Evolutionary conservation across 2,797 vertebrate genomes (phyloP), one percentile per base, ranked within the genome.

Genomic region (Aulostomus chinensis): DNA sequence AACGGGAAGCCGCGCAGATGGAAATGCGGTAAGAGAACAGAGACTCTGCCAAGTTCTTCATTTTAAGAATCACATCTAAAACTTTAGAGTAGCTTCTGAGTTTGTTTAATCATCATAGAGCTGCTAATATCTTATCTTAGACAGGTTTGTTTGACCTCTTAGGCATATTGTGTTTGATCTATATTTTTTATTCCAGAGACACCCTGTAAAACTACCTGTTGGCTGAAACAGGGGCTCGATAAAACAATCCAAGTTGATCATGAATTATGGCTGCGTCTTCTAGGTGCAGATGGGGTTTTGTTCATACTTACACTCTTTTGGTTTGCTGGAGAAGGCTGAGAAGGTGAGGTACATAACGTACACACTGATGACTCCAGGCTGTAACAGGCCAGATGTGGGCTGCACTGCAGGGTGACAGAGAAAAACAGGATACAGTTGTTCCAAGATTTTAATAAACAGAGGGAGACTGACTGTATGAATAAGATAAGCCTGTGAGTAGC

Each of bases 261-360:
- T n/a, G n/a, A n/a, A n/a, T n/a, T n/a, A n/a, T n/a, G n/a, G n/a
- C n/a, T n/a, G n/a, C n/a, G n/a, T n/a, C n/a, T n/a, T n/a, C n/a
- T n/a, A n/a, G n/a, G n/a, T n/a, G n/a, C n/a, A n/a, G n/a, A 34
- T 1, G 4, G 3, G 3, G 8, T 15, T 43, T 7, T 20, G 22
- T 35, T 59, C 25, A 35, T 38, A 90, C 95, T 93, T 81, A 99
- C 97, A 77, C 81, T 99, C 94, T 73, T 85, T 87, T 7, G 97
- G 96, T 73, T 97, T 97, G 89, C 95, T 99, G 73, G 95, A 91
- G 53, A 99, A 90, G 1, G 97, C 93, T 2, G 97, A 99, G 83
- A 97, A 98, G 18, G 97, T 98, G 69, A 99, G 94, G 69, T 99
- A 99, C 77, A 97, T 97, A 61, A 97, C 96, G 0, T 99, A 99